Percentiles rank a stretch among this genome's conserved stretches.
phyloP scores from a whole-genome alignment of 2,888 invertebrate genomes.

The Escarpia spicata region DNA sequence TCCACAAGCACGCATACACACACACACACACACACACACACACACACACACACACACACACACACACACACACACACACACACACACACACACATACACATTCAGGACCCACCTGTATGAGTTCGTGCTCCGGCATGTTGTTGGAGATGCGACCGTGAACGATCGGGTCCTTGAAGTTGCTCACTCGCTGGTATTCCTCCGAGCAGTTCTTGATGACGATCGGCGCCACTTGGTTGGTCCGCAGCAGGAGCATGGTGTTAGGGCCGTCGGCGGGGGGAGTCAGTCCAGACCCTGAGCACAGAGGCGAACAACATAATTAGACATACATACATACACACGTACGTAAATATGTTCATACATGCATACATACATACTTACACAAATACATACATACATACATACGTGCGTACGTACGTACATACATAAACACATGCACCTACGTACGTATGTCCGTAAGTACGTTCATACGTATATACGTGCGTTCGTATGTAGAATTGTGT shows the following conservation, averaged over 20 bases:
- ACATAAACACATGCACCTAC: neutral
- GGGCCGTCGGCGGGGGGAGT: constrained; percentile 20
- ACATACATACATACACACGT: neutral
- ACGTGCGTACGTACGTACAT: neutral
- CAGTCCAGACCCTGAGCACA: neutral
- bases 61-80: constrained; percentile 22
- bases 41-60: constrained; percentile 19
- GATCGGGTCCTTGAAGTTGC: constrained; percentile 58
- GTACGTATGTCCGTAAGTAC: neutral
- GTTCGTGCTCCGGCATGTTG: constrained; percentile 55
- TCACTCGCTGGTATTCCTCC: constrained; percentile 60
- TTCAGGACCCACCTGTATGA: constrained; percentile 52
- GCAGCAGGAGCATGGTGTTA: constrained; percentile 48
- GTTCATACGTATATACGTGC: neutral
- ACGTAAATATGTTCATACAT: neutral
- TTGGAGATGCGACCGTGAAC: constrained; percentile 58
- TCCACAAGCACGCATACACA: too few species aligned
- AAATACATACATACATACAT: neutral
- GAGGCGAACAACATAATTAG: neutral
- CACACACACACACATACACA: constrained; percentile 20
- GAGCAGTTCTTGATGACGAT: constrained; percentile 62
- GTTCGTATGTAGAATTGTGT: too few species aligned
- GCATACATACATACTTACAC: neutral
- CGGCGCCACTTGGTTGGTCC: constrained; percentile 60
- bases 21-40: neutral